Evolutionary conservation across 1,140 invertebrate species (phyloP).

Genomic region (Proales similis): DNA sequence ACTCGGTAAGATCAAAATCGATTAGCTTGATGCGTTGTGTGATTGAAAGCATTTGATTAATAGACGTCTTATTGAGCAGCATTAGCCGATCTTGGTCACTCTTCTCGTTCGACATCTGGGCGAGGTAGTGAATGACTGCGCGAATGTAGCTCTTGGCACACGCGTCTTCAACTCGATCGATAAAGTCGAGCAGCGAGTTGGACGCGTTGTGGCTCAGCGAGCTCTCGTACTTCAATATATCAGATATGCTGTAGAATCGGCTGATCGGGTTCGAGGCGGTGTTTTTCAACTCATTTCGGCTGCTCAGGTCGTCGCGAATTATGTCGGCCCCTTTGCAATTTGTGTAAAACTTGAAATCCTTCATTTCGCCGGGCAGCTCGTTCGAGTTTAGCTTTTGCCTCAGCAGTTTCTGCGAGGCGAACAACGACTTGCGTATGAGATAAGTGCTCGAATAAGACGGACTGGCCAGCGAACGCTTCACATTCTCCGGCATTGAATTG

Average conservation of each 20-base stretch:
- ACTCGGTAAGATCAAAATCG: slow-evolving; percentile 23
- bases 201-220: no score
- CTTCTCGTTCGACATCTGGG: no score
- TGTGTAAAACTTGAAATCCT: slow-evolving; percentile 21
- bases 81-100: slow-evolving; percentile 1
- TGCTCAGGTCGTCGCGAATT: background rate
- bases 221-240: no score
- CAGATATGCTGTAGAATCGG: no score
- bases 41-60: slow-evolving; percentile 7
- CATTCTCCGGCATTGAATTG: slow-evolving; percentile 11
- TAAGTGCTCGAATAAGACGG: slow-evolving; percentile 8
- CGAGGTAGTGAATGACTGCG: slow-evolving; percentile 5
- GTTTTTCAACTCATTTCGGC: no score
- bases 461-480: slow-evolving; percentile 7
- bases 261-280: background rate
- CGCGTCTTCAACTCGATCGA: slow-evolving; percentile 17
- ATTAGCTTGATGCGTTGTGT: background rate
- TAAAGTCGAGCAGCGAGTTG: slow-evolving; percentile 5
- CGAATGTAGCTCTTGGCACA: slow-evolving; percentile 23
- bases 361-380: no score
- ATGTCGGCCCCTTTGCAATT: background rate
- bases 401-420: background rate
- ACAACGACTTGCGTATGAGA: slow-evolving; percentile 18
- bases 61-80: background rate
- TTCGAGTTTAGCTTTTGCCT: background rate